Evolutionary conservation across 2,888 invertebrate species (phyloP), one percentile per base, ranked within the genome.

Genomic region (Caenorhabditis imperialis): DNA sequence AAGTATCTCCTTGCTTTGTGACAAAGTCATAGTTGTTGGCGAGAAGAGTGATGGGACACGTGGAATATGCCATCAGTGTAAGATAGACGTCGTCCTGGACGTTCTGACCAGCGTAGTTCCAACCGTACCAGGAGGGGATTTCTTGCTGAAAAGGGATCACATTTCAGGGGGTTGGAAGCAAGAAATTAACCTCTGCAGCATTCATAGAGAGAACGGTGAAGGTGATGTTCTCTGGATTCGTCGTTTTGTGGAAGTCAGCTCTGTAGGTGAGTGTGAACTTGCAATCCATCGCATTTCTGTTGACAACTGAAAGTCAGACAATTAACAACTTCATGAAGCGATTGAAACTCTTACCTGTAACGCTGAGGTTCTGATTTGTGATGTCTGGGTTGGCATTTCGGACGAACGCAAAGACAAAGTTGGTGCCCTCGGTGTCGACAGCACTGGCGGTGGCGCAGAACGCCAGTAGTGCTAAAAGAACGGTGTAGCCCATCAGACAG

Each of bases 1-100:
- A 82, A 18, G 80, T 57, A 38, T 82, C 81, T 67, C 81, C 81
- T 51, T 78, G 73, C 7, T 72, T 60, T 10, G 78, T 78, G 6
- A 54, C 20, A n/a, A 18, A 48, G 38, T 82, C 80, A 48, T 70
- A 77, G 38, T 82, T 82, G 30, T 79, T 74, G 6, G 80, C 81
- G 38, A 81, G 51, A 16, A 81, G 37, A 1, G 80, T 78, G 0
- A 80, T 76, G 3, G 71, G 67, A 30, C 71, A 78, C 3, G 74
- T 75, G 0, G 80, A 71, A 27, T 37, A 67, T 33, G 54, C 80
- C 5, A n/a, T 37, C 1, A 80, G 62, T 10, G 78, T 69, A 33
- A 78, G 16, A 16, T 48, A 71, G 5, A 62, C 61, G 30, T 70
- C 72, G 18, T 58, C 53, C 35, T 80, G 80, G n/a, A 60, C 57